Evolutionary conservation across 2,797 vertebrate genomes (phyloP), one percentile per base, ranked within the genome.

Genomic region (Nyctalus aviator): DNA sequence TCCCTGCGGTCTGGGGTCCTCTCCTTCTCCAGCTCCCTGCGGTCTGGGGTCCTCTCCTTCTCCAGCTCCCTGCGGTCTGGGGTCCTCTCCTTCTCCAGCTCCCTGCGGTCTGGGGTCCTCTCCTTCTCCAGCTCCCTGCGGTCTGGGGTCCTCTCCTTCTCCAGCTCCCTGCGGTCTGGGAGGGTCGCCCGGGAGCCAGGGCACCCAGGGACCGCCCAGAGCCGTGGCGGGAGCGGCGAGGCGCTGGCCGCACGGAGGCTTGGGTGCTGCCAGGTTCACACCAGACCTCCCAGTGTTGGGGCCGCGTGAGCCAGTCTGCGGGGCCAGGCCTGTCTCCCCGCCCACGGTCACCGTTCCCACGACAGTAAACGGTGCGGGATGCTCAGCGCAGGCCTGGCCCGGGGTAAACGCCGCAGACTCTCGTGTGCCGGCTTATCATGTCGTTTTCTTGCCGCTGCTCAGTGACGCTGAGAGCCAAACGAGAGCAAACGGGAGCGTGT

Each of bases 361-460:
- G 48, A 77, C 59, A 73, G 50, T 8, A 41, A 62, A 41, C 23
- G 25, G 64, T 10, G 1, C 5, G 41, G 84, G 77, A 73, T 17
- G 35, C 23, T 12, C 7, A 20, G 53, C 27, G 4, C 30, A 35
- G 53, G 20, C 13, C 32, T 10, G 35, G 8, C 8, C 1, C 32
- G 11, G 55, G 35, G 32, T 8, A 30, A 83, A 84, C 72, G 41
- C 9, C 27, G 5, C 2, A 23, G 13, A 11, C 12, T 0, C 18
- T 0, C 10, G 5, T 0, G 1, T 0, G 5, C 17, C 14, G 3
- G 64, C 44, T 25, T 25, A 32, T 17, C 41, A 3, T 0, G 11
- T 1, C 6, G 25, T 35, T 37, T 72, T 48, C 4, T 3, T 2
- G 1, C 6, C 53, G 1, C 35, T 3, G 0, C 11, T 6, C 57